Conservation (phyloP, 2,113 vertebrate species). For the Tragulus kanchil region DNA sequence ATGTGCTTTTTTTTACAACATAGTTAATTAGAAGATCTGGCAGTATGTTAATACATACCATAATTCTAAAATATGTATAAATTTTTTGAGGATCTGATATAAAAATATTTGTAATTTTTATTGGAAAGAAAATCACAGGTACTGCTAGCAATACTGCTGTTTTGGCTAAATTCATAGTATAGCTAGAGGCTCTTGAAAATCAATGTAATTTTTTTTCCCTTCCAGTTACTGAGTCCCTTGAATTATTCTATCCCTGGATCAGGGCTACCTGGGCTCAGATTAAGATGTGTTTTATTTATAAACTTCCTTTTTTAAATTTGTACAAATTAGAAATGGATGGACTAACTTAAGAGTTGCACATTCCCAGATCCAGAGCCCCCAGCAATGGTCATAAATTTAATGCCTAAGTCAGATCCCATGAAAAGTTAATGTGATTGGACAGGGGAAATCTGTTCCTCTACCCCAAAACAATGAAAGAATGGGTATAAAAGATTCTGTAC, state of each 20-base stretch:
- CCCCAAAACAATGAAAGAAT: background rate
- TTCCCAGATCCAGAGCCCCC: background rate
- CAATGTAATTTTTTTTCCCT: background rate
- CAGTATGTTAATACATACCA: background rate
- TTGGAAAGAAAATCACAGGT: background rate
- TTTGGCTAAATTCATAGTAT: slow-evolving; percentile 29
- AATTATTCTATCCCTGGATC: slow-evolving; percentile 24
- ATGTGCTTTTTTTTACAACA: background rate
- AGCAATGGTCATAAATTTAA: background rate
- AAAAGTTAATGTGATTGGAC: background rate
- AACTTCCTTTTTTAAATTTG: background rate
- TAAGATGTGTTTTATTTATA: background rate
- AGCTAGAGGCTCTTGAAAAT: background rate
- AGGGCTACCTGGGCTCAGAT: background rate
- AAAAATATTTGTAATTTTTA: slow-evolving; percentile 19
- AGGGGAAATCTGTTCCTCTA: background rate
- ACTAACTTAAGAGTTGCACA: background rate
- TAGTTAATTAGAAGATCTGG: background rate
- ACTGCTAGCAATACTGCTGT: background rate
- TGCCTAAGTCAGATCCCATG: background rate
- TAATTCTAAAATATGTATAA: background rate
- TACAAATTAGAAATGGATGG: background rate
- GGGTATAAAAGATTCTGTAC: background rate
- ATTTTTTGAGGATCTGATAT: background rate
- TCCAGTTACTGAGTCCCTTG: background rate